Evolutionary conservation across 2,888 invertebrate species (phyloP).

Genomic region (Sesia bembeciformis): DNA sequence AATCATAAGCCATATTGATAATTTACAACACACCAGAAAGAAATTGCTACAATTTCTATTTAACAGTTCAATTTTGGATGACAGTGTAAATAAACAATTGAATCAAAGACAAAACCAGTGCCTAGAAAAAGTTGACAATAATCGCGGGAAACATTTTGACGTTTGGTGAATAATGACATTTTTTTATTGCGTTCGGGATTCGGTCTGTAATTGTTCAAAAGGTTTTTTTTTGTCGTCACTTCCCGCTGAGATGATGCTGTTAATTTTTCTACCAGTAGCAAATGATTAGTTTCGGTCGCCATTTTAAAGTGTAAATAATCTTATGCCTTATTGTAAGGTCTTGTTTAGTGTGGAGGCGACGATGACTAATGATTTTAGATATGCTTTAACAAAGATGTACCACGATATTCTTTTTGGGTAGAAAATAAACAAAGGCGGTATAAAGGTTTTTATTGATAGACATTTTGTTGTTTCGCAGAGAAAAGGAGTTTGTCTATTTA

Average conservation of each 20-base stretch:
- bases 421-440: too few relatives aligned
- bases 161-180: conserved; percentile 10
- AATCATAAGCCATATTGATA: too few relatives aligned
- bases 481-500: too few relatives aligned
- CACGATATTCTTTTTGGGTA: too few relatives aligned
- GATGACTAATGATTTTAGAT: too few relatives aligned
- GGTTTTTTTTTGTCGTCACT: conserved; percentile 28
- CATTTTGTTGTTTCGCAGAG: too few relatives aligned
- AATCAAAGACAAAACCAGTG: conserved; percentile 27
- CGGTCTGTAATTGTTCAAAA: conserved; percentile 53
- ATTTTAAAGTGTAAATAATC: conserved; percentile 62
- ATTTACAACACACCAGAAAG: conserved; percentile 18
- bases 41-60: conserved; percentile 58
- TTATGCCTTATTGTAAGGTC: conserved; percentile 23
- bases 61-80: conserved; percentile 6
- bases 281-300: conserved; percentile 65
- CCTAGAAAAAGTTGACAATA: conserved; percentile 28
- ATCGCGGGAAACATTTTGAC: conserved; percentile 49
- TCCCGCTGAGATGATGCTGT: conserved; percentile 50
- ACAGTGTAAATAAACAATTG: conserved; percentile 17
- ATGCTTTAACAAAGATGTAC: too few relatives aligned
- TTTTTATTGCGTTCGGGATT: conserved; percentile 38
- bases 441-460: too few relatives aligned
- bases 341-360: conserved; percentile 15
- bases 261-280: conserved; percentile 58